Percentiles rank a stretch among this genome's conserved stretches.
phyloP scores from a whole-genome alignment of 1,140 invertebrate species.

The Heterodera carotae region DNA sequence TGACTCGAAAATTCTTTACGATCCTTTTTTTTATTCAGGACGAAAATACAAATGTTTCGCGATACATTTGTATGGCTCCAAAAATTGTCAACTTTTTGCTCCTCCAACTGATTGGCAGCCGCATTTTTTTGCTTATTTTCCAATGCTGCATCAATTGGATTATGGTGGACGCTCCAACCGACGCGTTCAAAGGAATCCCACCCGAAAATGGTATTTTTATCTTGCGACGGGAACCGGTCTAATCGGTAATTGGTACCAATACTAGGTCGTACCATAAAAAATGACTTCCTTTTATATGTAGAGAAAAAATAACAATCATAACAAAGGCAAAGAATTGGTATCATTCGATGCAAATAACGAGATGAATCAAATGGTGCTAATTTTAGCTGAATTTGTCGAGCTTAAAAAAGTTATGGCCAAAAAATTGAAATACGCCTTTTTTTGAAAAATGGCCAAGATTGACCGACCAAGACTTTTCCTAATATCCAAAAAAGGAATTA shows the following conservation, averaged over 20 bases:
- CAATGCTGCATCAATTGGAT: conserved; percentile 50
- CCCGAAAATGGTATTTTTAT: conserved; percentile 6
- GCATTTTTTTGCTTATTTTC: conserved; percentile 43
- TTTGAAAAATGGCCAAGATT: neutral
- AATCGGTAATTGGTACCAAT: too few relatives aligned
- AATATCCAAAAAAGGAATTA: too few relatives aligned
- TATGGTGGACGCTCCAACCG: conserved; percentile 46
- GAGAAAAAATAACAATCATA: too few relatives aligned
- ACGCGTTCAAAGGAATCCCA: conserved; percentile 53
- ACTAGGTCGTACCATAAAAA: too few relatives aligned
- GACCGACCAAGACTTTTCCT: neutral
- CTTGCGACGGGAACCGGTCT: too few relatives aligned
- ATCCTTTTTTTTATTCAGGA: neutral
- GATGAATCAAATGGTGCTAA: too few relatives aligned
- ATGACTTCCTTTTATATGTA: too few relatives aligned
- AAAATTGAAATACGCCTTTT: too few relatives aligned
- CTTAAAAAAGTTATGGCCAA: too few relatives aligned
- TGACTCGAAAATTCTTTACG: neutral
- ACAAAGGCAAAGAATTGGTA: too few relatives aligned
- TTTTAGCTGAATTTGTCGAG: too few relatives aligned
- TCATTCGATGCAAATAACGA: too few relatives aligned
- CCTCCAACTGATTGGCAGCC: conserved; percentile 43
- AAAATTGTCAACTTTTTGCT: conserved; percentile 25
- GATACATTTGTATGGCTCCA: neutral
- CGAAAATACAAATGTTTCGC: conserved; percentile 1